Percentiles rank a stretch among this genome's conserved stretches.
Conservation (phyloP, 2,888 invertebrate species). For the Bedellia somnulentella region DNA sequence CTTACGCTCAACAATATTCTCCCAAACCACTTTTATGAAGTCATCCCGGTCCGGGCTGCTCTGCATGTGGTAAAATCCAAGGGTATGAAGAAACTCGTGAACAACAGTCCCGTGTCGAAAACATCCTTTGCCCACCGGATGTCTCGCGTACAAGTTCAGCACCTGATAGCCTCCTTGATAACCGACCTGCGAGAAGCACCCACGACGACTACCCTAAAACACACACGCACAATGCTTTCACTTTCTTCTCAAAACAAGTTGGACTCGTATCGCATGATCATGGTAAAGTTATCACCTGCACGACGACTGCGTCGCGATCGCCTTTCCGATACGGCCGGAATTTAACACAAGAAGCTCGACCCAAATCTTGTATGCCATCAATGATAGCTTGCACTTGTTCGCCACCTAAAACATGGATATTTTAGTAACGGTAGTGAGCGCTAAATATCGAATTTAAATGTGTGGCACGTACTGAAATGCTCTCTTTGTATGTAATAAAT, state of each 20-base stretch:
- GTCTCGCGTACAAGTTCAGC: slow-evolving; percentile 54
- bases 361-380: slow-evolving; percentile 45
- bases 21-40: slow-evolving; percentile 68
- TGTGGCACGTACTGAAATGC: slow-evolving; percentile 40
- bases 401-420: slow-evolving; percentile 20
- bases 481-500: slow-evolving; percentile 43
- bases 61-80: slow-evolving; percentile 52
- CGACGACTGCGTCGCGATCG: slow-evolving; percentile 47
- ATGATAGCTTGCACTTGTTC: slow-evolving; percentile 47
- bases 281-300: no score
- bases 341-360: slow-evolving; percentile 46
- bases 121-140: slow-evolving; percentile 51
- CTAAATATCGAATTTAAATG: not conserved
- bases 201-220: slow-evolving; percentile 35
- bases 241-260: not conserved
- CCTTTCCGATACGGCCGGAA: slow-evolving; percentile 46
- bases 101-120: slow-evolving; percentile 68
- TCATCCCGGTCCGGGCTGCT: slow-evolving; percentile 39
- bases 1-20: slow-evolving; percentile 66
- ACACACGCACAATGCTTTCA: not conserved
- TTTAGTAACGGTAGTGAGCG: not conserved
- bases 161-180: slow-evolving; percentile 52
- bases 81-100: slow-evolving; percentile 70
- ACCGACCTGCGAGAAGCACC: slow-evolving; percentile 55
- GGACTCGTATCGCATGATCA: no score